phyloP scores from a whole-genome alignment of 1,140 invertebrate genomes.

The Trichoplusia ni region DNA sequence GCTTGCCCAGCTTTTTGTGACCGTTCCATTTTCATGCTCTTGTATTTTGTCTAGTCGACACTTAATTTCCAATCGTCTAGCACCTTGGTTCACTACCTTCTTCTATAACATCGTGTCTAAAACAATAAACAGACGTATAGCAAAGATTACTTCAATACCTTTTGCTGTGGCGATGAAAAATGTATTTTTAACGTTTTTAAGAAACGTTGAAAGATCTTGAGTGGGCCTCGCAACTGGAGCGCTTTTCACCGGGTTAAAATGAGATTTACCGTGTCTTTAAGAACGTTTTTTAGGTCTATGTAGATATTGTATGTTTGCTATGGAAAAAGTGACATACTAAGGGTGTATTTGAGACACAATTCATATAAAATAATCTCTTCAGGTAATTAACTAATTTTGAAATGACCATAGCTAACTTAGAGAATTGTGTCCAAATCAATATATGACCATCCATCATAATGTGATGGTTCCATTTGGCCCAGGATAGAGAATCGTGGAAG shows the following conservation, averaged over 20 bases:
- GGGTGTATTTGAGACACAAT: too few species aligned
- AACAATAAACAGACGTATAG: neutral
- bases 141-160: neutral
- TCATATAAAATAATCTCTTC: too few species aligned
- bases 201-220: slow-evolving; percentile 25
- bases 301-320: neutral
- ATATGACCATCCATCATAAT: too few species aligned
- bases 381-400: too few species aligned
- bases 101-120: neutral
- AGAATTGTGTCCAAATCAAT: too few species aligned
- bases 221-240: slow-evolving; percentile 18
- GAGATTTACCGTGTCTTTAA: neutral
- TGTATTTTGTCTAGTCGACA: too few species aligned
- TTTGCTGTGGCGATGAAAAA: slow-evolving; percentile 23
- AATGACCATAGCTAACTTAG: too few species aligned
- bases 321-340: neutral
- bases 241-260: slow-evolving; percentile 6
- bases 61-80: neutral
- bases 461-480: too few species aligned
- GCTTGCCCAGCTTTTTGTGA: too few species aligned
- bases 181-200: slow-evolving; percentile 25
- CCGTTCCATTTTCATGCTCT: too few species aligned
- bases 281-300: neutral
- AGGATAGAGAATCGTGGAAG: too few species aligned
- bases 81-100: neutral